A percentile compares a stretch with the other conserved stretches of the same genome.
These are phyloP conservation scores for Melanotaenia nigrans DNA, from an alignment of 2,797 vertebrate genomes.

Conservation along the genomic window DNA sequence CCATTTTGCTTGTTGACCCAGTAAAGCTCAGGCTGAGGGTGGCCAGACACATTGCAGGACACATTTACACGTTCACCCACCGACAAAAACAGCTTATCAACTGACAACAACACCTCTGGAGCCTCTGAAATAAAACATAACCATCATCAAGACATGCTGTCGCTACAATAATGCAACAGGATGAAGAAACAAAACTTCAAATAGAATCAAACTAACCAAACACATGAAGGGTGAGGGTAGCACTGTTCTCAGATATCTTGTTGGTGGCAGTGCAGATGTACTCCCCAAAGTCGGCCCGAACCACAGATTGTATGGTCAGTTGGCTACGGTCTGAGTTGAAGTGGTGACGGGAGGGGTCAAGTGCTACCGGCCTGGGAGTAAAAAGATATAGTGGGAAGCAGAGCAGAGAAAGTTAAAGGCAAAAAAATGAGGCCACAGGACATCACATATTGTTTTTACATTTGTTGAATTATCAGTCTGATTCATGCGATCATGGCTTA, in stretches of 20 bases:
- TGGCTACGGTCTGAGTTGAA: slow-evolving; percentile 83
- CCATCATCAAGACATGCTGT: neutral
- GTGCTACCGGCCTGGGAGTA: slow-evolving; percentile 59
- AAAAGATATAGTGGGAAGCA: neutral
- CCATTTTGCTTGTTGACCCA: slow-evolving; percentile 80
- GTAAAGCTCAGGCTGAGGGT: slow-evolving; percentile 76
- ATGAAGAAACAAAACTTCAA: neutral
- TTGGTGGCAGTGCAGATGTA: slow-evolving; percentile 80
- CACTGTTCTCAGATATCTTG: slow-evolving; percentile 74
- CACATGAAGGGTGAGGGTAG: slow-evolving; percentile 71
- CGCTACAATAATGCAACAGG: no score
- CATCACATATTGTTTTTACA: neutral
- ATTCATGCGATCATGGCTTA: slow-evolving; percentile 52
- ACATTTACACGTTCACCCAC: slow-evolving; percentile 66
- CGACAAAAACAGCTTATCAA: slow-evolving; percentile 31
- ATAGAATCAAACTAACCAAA: slow-evolving; percentile 67
- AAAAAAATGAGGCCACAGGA: neutral
- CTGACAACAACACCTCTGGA: slow-evolving; percentile 73
- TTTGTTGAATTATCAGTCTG: no score
- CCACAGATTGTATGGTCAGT: slow-evolving; percentile 74
- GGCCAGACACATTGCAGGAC: slow-evolving; percentile 79
- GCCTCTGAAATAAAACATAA: slow-evolving; percentile 65
- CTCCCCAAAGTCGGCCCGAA: slow-evolving; percentile 71
- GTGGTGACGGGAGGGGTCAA: slow-evolving; percentile 67
- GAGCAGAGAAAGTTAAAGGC: neutral